Evolutionary conservation across 2,888 invertebrate species (phyloP).

Genomic region (Marronus borbonicus): DNA sequence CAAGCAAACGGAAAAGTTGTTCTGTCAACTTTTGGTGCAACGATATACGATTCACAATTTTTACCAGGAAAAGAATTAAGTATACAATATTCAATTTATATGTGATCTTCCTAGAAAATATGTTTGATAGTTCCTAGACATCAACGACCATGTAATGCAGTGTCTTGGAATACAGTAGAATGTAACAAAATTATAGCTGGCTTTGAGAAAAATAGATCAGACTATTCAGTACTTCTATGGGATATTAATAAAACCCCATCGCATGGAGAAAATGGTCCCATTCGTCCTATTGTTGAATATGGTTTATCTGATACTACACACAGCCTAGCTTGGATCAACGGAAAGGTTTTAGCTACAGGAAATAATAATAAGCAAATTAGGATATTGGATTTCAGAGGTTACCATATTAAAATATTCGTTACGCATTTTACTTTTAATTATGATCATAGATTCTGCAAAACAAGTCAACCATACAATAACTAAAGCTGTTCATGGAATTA

Average conservation of each 20-base stretch:
- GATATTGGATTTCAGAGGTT: constrained; percentile 92
- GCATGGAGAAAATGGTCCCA: constrained; percentile 59
- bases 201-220: constrained; percentile 90
- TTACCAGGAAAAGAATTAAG: constrained; percentile 85
- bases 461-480: constrained; percentile 79
- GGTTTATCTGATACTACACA: constrained; percentile 89
- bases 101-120: background rate
- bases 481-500: constrained; percentile 88
- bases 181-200: constrained; percentile 88
- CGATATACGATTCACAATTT: constrained; percentile 77
- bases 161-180: constrained; percentile 91
- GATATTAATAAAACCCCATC: constrained; percentile 75
- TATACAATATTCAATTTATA: constrained; percentile 62
- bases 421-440: constrained; percentile 8
- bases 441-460: constrained; percentile 78
- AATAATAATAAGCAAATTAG: constrained; percentile 92
- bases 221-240: constrained; percentile 92
- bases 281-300: constrained; percentile 80
- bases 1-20: constrained; percentile 91
- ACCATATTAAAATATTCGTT: background rate
- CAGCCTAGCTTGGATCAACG: constrained; percentile 87
- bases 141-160: constrained; percentile 87
- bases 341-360: constrained; percentile 87
- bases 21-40: constrained; percentile 84
- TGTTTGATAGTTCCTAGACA: constrained; percentile 82